Evolutionary conservation across 2,797 vertebrate genomes (phyloP), one percentile per base, ranked within the genome.

Genomic region (Sebastes glaucus): DNA sequence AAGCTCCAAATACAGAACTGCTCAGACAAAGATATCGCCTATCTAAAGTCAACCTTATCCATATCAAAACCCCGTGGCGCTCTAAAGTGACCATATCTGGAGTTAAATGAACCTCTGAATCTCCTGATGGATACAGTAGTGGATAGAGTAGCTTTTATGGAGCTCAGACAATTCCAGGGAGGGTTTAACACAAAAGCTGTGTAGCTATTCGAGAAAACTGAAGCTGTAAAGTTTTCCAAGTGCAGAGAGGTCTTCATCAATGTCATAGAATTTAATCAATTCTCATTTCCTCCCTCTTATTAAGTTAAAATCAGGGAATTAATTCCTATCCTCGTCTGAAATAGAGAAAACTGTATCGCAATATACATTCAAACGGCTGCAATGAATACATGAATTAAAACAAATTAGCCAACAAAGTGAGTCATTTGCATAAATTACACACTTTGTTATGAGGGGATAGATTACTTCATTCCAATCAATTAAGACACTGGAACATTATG

Each of bases 371-470:
- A 91, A 92, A 92, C 90, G 91, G 88, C 90, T 90, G 92, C 87
- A 90, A 89, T 93, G 90, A 94, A 92, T 90, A 88, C 86, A 91
- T 92, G 85, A 95, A 95, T 96, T 94, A 95, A 95, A 95, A 95
- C 93, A 95, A 94, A 96, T 96, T 95, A 96, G 90, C 91, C 92
- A 95, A 97, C 94, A 96, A 97, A 97, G 96, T 96, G 96, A 94
- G 91, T 96, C 96, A 97, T 98, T 97, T 98, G 95, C 97, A 97
- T 98, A 97, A 96, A 98, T 98, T 98, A 97, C 97, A 98, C 96
- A 98, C 93, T 94, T 92, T 89, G 93, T 96, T 96, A 96, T 13
- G 63, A 89, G 87, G 85, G 81, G 91, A 92, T 92, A 94, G 91
- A 95, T 94, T 94, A 93, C 94, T 95, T 93, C 93, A 95, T 95